Evolutionary conservation across 37 sponge, comb jelly and placozoan species (phyloP).

Genomic region (Petrosia ficiformis): DNA sequence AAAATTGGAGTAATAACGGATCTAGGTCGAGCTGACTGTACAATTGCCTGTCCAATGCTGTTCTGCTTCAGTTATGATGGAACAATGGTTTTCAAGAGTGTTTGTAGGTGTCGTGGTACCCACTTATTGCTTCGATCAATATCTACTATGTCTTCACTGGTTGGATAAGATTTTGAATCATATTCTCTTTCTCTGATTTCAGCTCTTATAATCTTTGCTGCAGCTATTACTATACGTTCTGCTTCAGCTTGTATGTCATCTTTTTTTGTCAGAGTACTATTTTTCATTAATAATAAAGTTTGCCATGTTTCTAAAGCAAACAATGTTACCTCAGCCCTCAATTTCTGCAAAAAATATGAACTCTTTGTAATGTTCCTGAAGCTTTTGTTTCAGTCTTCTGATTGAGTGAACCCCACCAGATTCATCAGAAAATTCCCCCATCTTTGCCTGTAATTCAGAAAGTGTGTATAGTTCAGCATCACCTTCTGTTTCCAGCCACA

Average conservation of each 20-base stretch:
- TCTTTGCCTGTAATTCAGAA: conserved; percentile 35
- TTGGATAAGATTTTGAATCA: conserved; percentile 26
- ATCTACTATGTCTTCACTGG: conserved; percentile 25
- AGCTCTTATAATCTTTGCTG: conserved; percentile 30
- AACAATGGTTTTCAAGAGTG: conserved; percentile 8
- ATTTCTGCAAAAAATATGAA: conserved; percentile 19
- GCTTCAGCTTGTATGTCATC: conserved; percentile 13
- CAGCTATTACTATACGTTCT: conserved; percentile 29
- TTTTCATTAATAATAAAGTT: conserved; percentile 14
- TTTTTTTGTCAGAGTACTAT: conserved; percentile 26
- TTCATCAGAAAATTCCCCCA: conserved; percentile 37
- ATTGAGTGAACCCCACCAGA: conserved; percentile 25
- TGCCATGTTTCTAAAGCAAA: conserved; percentile 29
- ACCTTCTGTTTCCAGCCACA: conserved; percentile 43
- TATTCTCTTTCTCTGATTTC: conserved; percentile 34
- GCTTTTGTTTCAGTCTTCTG: conserved; percentile 36
- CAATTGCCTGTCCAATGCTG: conserved; percentile 29
- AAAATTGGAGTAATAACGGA: neutral
- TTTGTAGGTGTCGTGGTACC: conserved; percentile 27
- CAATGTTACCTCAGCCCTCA: conserved; percentile 15
- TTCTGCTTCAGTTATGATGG: conserved; percentile 18
- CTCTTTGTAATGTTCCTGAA: conserved; percentile 32
- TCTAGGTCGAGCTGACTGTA: conserved; percentile 19
- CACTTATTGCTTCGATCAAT: conserved; percentile 16
- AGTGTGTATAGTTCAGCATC: conserved; percentile 46